These are phyloP conservation scores for Chrysocyon brachyurus DNA, from an alignment of 2,797 vertebrate species.

Conservation along the genomic window DNA sequence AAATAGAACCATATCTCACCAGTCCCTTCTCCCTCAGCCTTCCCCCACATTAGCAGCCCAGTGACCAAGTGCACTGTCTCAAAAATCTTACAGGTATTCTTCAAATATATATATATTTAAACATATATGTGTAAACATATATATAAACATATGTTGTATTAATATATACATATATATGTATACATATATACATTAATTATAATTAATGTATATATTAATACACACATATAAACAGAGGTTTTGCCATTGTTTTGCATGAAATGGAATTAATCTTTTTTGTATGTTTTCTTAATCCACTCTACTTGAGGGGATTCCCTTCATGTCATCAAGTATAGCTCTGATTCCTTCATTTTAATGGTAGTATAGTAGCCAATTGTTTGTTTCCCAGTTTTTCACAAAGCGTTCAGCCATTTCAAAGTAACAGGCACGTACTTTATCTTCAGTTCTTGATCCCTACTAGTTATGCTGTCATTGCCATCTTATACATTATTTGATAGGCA, in stretches of 20 bases:
- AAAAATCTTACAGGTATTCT: not conserved
- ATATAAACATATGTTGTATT: too few species aligned
- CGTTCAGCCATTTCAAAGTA: not conserved
- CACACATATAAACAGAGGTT: not conserved
- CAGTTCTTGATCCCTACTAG: not conserved
- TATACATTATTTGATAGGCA: not conserved
- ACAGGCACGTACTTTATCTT: not conserved
- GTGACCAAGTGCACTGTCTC: not conserved
- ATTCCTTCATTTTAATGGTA: not conserved
- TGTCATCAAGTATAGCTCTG: not conserved
- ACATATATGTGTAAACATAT: too few species aligned
- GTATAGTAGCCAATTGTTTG: not conserved
- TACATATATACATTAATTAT: too few species aligned
- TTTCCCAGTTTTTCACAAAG: not conserved
- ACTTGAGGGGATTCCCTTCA: not conserved
- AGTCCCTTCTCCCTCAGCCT: not conserved
- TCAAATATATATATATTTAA: not conserved
- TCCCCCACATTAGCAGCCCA: not conserved
- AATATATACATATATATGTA: too few species aligned
- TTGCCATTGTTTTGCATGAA: slow-evolving; percentile 9
- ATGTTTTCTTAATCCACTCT: not conserved
- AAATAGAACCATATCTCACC: not conserved
- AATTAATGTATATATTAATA: not conserved
- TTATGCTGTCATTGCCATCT: not conserved
- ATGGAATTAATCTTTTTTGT: not conserved